Base-by-base conservation (phyloP, 2,888 invertebrate genomes). In the Scelioninae gen. 2 region DNA sequence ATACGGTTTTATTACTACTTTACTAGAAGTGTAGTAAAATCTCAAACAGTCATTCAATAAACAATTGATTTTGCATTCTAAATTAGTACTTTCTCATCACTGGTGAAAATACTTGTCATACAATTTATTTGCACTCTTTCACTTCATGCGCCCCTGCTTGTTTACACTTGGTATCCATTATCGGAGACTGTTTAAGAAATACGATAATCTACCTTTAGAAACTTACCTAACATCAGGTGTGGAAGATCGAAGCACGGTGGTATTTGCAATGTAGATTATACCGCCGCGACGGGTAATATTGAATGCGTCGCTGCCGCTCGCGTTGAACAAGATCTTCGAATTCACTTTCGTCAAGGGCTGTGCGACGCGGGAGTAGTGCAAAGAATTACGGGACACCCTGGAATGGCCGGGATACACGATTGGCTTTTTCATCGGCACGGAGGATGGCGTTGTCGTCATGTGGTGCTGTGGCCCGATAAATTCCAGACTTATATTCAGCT, bases 191-290 rank as follows among this genome's bases (percentile, higher is more conserved):
- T 46, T 50, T 39, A 39, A 50, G 61, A 52, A 63, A 63, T 11
- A 43, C 28, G 64, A 64, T 63, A 52, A 43, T 35, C n/a, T 25
- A 22, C 33, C 33, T 16, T 15, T 15, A 37, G 48, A 50, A 65
- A 77, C 81, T 81, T 75, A 88, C 88, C 77, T 78, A 46, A 89
- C 82, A 37, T 82, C 85, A 74, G 88, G 84, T 0, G 86, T 78
- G 0, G 88, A 85, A 6, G 79, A 83, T 68, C 84, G 81, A 53
- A 91, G 80, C 0, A 86, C 84, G 1, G 84, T 79, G 5, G 86
- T 82, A 80, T 90, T 87, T 10, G 85, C 83, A 0, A 91, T 89
- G 80, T 88, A 91, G 18, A 91, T 79, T 74, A 91, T 91, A 4
- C 91, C 91, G 33, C 87, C 89, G 0, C 74, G 79, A 9, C 81